Evolutionary conservation across 1,140 invertebrate genomes (phyloP).

Genomic region (Drosophila suzukii): DNA sequence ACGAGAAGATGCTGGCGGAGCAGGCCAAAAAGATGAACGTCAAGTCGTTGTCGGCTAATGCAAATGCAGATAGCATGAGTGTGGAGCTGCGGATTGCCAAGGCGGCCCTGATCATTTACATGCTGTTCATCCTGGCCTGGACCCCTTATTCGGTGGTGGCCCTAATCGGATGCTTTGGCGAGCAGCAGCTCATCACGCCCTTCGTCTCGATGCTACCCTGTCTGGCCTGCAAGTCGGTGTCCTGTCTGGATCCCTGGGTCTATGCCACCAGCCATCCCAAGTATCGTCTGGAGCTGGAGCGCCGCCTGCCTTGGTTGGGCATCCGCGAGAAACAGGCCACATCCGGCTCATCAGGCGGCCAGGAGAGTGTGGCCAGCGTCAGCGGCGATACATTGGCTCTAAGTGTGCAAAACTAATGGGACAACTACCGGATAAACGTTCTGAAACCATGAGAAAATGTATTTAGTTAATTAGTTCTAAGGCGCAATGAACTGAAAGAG

Average conservation of each 20-base stretch:
- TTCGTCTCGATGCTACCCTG: conserved; percentile 90
- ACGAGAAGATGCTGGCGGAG: conserved; percentile 91
- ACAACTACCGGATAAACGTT: not conserved
- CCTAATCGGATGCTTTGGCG: conserved; percentile 90
- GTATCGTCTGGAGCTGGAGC: conserved; percentile 89
- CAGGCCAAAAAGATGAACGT: conserved; percentile 94
- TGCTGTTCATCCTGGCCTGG: conserved; percentile 90
- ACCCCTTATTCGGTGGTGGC: conserved; percentile 90
- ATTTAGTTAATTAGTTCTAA: conserved; percentile 29
- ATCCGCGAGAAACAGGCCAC: conserved; percentile 85
- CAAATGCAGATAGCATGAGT: conserved; percentile 87
- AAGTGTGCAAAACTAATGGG: conserved; percentile 65
- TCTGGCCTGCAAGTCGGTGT: conserved; percentile 89
- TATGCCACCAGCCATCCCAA: conserved; percentile 92
- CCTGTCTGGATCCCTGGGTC: conserved; percentile 92
- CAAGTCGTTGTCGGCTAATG: conserved; percentile 89
- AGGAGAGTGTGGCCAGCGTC: conserved; percentile 68
- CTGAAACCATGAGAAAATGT: not conserved
- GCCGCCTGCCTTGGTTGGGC: conserved; percentile 89
- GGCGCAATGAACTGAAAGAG: conserved; percentile 74
- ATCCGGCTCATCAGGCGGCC: conserved; percentile 32
- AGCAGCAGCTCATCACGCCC: conserved; percentile 88
- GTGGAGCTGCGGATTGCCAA: conserved; percentile 91
- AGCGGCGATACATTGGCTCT: conserved; percentile 69
- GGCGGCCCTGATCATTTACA: conserved; percentile 91